Conservation (phyloP, 2,797 vertebrate genomes). For the Petrocephalus sullivani region DNA sequence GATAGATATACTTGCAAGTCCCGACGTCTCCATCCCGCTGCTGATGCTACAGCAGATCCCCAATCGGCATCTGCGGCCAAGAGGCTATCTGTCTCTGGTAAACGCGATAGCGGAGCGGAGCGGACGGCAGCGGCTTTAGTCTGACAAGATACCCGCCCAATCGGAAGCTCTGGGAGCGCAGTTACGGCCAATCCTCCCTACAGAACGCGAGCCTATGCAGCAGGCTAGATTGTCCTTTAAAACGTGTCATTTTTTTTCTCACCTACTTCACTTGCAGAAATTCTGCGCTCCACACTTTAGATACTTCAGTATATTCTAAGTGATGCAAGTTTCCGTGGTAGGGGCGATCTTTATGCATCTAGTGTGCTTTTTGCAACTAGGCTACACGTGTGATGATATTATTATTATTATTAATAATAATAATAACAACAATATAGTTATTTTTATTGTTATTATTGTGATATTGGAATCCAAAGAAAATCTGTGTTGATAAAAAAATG, state of each 20-base stretch:
- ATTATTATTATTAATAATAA: background rate
- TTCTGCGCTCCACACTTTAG: background rate
- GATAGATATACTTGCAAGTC: conserved; percentile 28
- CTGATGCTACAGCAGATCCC: conserved; percentile 30
- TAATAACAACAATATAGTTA: background rate
- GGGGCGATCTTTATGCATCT: background rate
- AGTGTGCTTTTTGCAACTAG: background rate
- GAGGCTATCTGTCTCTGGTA: conserved; percentile 26
- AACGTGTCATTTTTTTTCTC: conserved; percentile 9
- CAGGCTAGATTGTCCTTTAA: conserved; percentile 29
- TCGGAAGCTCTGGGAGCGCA: conserved; percentile 40
- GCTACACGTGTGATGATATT: background rate
- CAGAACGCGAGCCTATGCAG: conserved; percentile 32
- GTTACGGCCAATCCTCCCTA: conserved; percentile 39
- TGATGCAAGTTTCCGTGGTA: background rate
- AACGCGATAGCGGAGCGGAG: conserved; percentile 7
- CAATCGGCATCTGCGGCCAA: conserved; percentile 24
- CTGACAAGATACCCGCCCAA: conserved; percentile 49
- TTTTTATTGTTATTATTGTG: background rate
- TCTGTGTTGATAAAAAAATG: background rate
- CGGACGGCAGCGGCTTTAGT: conserved; percentile 2
- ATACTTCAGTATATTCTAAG: background rate
- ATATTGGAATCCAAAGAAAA: background rate
- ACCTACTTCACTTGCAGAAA: background rate
- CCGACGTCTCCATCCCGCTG: conserved; percentile 29